Evolutionary conservation across 2,888 invertebrate species (phyloP).

Genomic region (Drosophila anceps): DNA sequence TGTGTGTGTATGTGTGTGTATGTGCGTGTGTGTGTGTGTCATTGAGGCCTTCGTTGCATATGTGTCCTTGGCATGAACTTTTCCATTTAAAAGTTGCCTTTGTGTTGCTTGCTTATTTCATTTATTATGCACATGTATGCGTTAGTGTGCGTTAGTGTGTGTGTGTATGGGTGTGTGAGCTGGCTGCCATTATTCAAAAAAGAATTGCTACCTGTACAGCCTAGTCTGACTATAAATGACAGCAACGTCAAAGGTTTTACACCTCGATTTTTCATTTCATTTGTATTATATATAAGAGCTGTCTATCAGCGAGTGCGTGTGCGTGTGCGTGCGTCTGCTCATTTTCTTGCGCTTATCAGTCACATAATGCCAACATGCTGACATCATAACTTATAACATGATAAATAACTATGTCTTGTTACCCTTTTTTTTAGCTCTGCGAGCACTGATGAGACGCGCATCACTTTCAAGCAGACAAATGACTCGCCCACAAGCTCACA

Average conservation of each 20-base stretch:
- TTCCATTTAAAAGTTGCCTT: constrained; percentile 68
- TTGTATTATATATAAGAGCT: constrained; percentile 35
- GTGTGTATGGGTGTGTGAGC: constrained; percentile 8
- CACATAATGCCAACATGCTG: constrained; percentile 78
- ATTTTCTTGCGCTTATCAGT: constrained; percentile 73
- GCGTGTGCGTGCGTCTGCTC: constrained; percentile 41
- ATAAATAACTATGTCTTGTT: constrained; percentile 74
- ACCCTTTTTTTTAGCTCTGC: constrained; percentile 36
- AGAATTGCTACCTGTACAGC: constrained; percentile 37
- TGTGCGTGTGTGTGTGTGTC: constrained; percentile 12
- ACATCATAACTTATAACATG: constrained; percentile 82
- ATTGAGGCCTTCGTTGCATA: constrained; percentile 32
- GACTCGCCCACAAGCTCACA: constrained; percentile 59
- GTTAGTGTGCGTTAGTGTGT: constrained; percentile 3
- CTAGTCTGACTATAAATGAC: constrained; percentile 70
- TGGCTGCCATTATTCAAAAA: constrained; percentile 51
- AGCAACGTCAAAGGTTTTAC: constrained; percentile 71
- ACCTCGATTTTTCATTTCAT: constrained; percentile 81
- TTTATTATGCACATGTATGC: constrained; percentile 73
- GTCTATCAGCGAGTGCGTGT: constrained; percentile 10
- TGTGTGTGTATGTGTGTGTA: background rate
- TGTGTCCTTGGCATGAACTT: constrained; percentile 72
- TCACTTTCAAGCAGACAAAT: constrained; percentile 69
- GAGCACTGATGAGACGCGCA: constrained; percentile 52
- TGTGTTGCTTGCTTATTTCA: constrained; percentile 58